Conservation (phyloP, 2,113 vertebrate genomes). For the Scatophagus argus region DNA sequence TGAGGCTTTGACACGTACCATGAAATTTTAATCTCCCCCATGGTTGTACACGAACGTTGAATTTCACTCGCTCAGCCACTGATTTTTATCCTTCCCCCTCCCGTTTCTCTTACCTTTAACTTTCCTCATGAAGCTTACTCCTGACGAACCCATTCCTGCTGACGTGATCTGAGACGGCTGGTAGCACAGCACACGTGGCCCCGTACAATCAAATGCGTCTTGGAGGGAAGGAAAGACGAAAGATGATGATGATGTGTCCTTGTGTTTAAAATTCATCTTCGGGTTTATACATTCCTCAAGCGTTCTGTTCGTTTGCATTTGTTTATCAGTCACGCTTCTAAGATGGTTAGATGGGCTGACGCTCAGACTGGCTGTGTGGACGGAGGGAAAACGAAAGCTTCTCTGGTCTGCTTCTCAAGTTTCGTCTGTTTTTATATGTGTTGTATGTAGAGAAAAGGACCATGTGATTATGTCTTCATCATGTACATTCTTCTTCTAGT, state of each 20-base stretch:
- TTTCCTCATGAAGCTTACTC: constrained; percentile 8
- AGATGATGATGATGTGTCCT: not conserved
- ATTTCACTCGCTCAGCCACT: not conserved
- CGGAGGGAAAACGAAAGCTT: not conserved
- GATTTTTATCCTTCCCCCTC: not conserved
- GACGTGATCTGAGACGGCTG: not conserved
- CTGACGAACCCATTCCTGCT: not conserved
- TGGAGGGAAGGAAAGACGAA: not conserved
- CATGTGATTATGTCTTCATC: constrained; percentile 56
- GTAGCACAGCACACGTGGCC: not conserved
- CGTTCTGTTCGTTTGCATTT: not conserved
- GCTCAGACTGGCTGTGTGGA: not conserved
- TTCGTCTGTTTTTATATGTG: constrained; percentile 51
- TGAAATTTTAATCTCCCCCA: not conserved
- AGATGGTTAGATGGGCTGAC: not conserved
- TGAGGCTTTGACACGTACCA: not conserved
- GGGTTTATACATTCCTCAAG: not conserved
- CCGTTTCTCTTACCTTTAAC: constrained; percentile 22
- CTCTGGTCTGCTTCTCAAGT: constrained; percentile 50
- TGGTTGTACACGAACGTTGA: constrained; percentile 18
- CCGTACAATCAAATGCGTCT: not conserved
- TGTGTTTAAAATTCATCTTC: constrained; percentile 2
- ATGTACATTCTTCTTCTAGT: constrained; percentile 64
- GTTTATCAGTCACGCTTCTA: not conserved
- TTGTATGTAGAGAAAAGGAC: constrained; percentile 45